Evolutionary conservation across 2,113 vertebrate genomes (phyloP).

Genomic region (Carollia perspicillata): DNA sequence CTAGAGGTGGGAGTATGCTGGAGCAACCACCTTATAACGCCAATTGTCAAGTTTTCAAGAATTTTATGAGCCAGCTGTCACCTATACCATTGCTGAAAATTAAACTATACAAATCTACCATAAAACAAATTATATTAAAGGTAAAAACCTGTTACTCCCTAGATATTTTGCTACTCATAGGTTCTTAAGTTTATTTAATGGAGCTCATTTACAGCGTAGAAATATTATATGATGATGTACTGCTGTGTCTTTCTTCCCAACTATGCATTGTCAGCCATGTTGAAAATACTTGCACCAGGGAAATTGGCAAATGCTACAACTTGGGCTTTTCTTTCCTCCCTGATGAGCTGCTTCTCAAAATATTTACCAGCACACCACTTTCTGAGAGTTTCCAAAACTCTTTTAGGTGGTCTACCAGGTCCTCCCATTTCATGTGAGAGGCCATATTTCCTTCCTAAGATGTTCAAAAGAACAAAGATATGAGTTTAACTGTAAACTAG

Average conservation of each 20-base stretch:
- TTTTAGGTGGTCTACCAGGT: neutral
- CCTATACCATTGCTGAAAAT: neutral
- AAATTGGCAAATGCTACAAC: neutral
- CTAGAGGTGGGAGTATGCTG: fast-evolving
- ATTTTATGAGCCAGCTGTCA: neutral
- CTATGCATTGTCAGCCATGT: neutral
- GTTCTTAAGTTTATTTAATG: neutral
- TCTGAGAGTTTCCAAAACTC: neutral
- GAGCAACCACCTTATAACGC: neutral
- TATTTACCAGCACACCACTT: neutral
- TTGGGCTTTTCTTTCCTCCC: neutral
- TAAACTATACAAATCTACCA: neutral
- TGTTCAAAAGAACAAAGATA: neutral
- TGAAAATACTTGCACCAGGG: neutral
- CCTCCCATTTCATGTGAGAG: neutral
- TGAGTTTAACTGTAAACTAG: neutral
- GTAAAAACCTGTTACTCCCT: neutral
- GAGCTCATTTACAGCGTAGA: neutral
- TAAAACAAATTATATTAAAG: neutral
- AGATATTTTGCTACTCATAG: neutral
- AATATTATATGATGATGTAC: neutral
- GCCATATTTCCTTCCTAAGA: neutral
- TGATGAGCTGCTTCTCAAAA: neutral
- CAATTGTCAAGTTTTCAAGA: neutral
- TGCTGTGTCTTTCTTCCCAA: neutral